These are phyloP conservation scores for Acyrthosiphon pisum DNA, from an alignment of 1,140 invertebrate species.

Conservation along the genomic window DNA sequence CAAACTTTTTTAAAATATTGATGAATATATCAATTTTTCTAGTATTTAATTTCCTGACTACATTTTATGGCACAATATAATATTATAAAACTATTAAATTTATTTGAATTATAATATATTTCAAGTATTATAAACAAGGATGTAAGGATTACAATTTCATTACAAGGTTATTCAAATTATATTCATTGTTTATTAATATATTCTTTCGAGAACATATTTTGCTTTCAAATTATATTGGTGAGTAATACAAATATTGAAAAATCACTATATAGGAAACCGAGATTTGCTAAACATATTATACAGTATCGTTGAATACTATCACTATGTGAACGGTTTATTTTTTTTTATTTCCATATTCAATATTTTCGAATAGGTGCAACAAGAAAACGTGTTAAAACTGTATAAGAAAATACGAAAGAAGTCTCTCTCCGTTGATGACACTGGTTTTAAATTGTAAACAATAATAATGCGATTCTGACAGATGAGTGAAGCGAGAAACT, in stretches of 20 bases:
- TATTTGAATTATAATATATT: background rate
- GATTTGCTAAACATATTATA: background rate
- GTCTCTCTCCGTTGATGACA: background rate
- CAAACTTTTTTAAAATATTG: background rate
- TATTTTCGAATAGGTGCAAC: background rate
- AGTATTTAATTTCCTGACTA: background rate
- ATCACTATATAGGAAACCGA: background rate
- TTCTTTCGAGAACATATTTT: background rate
- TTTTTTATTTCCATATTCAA: background rate
- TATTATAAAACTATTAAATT: background rate
- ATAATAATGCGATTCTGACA: background rate
- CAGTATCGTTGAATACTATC: background rate
- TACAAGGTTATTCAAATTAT: background rate
- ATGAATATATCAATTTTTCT: background rate
- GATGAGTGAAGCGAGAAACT: no score
- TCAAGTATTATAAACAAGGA: background rate
- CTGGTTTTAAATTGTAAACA: background rate
- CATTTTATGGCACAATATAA: background rate
- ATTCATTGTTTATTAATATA: background rate
- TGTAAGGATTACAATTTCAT: background rate
- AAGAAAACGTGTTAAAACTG: background rate
- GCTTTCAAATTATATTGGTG: background rate
- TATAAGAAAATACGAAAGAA: background rate
- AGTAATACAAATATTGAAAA: background rate
- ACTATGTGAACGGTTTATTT: background rate